Base-by-base conservation (phyloP, 2,888 invertebrate genomes). In the Idaea straminata region DNA sequence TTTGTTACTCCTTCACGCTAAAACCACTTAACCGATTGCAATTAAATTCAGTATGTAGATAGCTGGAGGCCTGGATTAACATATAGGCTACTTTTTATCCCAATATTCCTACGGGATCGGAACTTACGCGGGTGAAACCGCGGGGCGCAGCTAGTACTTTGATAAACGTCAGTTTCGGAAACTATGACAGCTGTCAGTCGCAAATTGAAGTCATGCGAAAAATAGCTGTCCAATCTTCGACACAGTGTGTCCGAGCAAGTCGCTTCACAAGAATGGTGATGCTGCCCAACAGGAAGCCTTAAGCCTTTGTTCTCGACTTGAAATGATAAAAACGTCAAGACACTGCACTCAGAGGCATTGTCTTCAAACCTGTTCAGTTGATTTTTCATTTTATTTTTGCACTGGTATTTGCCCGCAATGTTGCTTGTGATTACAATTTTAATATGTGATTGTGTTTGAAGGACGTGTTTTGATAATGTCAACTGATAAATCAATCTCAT, bases 271-370 rank as follows among this genome's bases (percentile, higher is more conserved):
- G 90, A 91, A 91, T 91, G 90, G 91, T 91, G 92, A 92, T 91
- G 87, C 87, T 86, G 79, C 78, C 85, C 89, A 88, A 91, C 91
- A 91, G 92, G 91, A 92, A 91, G 91, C 88, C 84, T 83, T 83
- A 83, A 83, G 84, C 91, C 90, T 91, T 92, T 92, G 92, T 91
- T 92, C 91, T 89, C 84, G 75, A 79, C 83, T 83, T 76, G 84
- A 86, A 89, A 91, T 91, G 91, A 92, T 92, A 92, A 92, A 92
- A 92, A 92, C 92, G 89, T 91, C 91, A 92, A 86, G 85, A 74
- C 77, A 76, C 88, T 84, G 83, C 79, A 83, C 85, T 47, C 79
- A 79, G 83, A 80, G 80, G 86, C 90, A 92, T 92, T 92, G 91
- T 91, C 83, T 87, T 84, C 81, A 82, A 82, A 89, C 87, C 86